These are phyloP conservation scores for Enteromius radiatus DNA, from an alignment of 2,797 vertebrate species.

Conservation along the genomic window DNA sequence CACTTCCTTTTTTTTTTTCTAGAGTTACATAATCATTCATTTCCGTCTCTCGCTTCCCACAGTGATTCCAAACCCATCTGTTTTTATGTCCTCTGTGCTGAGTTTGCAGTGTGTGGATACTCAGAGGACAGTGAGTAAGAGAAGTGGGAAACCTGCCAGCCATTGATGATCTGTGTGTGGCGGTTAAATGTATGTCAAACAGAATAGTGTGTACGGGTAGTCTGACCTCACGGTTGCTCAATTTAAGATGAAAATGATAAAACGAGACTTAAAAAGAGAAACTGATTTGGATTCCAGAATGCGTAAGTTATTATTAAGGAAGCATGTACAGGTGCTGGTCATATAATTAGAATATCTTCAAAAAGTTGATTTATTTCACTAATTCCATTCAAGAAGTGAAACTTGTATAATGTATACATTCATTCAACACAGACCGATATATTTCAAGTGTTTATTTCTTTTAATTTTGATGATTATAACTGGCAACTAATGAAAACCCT, in stretches of 20 bases:
- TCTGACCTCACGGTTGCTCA: not conserved
- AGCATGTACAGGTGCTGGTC: not conserved
- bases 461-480: too few relatives aligned
- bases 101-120: slow-evolving; percentile 16
- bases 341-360: not conserved
- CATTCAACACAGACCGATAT: too few relatives aligned
- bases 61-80: slow-evolving; percentile 9
- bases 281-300: not conserved
- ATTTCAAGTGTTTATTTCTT: too few relatives aligned
- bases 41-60: slow-evolving; percentile 1
- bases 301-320: not conserved
- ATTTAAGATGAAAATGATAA: not conserved
- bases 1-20: slow-evolving; percentile 25
- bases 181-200: not conserved
- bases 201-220: not conserved
- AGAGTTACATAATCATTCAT: slow-evolving; percentile 24
- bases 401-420: too few relatives aligned
- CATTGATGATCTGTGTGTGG: not conserved
- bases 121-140: not conserved
- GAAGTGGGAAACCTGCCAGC: slow-evolving; percentile 5
- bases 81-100: slow-evolving; percentile 26
- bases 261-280: too few relatives aligned
- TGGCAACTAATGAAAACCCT: too few relatives aligned
- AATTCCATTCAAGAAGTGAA: too few relatives aligned
- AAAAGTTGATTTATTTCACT: too few relatives aligned